These are phyloP conservation scores for Heliocidaris erythrogramma DNA, from an alignment of 35 echinoderm and acorn worm species.

Conservation along the genomic window DNA sequence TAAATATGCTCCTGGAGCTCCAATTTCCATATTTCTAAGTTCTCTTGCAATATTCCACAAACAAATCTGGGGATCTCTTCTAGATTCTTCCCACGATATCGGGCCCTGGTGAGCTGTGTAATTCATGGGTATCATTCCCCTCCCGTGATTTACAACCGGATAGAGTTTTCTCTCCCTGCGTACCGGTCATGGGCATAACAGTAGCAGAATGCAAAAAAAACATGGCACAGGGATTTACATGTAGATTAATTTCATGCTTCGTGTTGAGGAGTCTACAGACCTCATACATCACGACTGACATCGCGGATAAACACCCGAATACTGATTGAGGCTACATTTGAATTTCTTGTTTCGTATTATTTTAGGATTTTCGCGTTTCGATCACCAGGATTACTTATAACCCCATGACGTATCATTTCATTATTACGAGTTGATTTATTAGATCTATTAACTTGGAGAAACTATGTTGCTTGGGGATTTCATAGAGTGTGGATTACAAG, in stretches of 20 bases:
- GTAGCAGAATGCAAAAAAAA: background rate
- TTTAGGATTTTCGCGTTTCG: background rate
- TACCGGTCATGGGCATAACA: background rate
- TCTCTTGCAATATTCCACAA: background rate
- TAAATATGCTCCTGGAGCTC: background rate
- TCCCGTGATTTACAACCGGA: background rate
- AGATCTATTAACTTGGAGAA: background rate
- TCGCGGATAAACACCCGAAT: background rate
- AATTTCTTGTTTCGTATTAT: background rate
- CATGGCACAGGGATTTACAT: background rate
- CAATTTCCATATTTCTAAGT: background rate
- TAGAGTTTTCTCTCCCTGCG: background rate
- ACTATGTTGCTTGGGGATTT: background rate
- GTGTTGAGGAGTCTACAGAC: background rate
- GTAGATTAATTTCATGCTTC: conserved; percentile 3
- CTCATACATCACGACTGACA: conserved; percentile 1
- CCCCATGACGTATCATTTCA: conserved; percentile 3
- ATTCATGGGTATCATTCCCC: background rate
- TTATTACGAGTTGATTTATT: conserved; percentile 4
- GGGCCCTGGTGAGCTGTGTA: background rate
- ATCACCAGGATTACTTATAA: background rate
- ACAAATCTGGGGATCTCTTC: background rate
- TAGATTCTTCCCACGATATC: background rate
- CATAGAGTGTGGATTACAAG: background rate
- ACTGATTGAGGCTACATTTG: background rate